A percentile compares a stretch with the other conserved stretches of the same genome.
phyloP scores from a whole-genome alignment of 2,113 vertebrate species.

The human region GRCh38 chr4:140032501-140033000 shows the following conservation, averaged over 20 bases:
- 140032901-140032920: neutral
- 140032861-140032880: neutral
- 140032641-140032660: neutral
- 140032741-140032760: neutral
- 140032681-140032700: neutral
- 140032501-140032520: neutral
- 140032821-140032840: neutral
- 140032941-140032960: neutral
- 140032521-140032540: neutral
- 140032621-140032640: neutral
- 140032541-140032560: neutral
- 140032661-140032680: neutral
- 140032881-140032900: neutral
- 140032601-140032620: neutral
- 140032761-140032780: neutral
- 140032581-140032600: neutral
- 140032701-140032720: neutral
- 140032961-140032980: neutral
- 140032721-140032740: neutral
- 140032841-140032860: neutral
- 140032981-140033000: constrained; percentile 25
- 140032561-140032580: neutral
- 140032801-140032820: neutral
- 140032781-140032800: constrained; percentile 4
- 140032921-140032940: neutral